Evolutionary conservation across 2,113 vertebrate species (phyloP).

Genomic region (Mirounga angustirostris): DNA sequence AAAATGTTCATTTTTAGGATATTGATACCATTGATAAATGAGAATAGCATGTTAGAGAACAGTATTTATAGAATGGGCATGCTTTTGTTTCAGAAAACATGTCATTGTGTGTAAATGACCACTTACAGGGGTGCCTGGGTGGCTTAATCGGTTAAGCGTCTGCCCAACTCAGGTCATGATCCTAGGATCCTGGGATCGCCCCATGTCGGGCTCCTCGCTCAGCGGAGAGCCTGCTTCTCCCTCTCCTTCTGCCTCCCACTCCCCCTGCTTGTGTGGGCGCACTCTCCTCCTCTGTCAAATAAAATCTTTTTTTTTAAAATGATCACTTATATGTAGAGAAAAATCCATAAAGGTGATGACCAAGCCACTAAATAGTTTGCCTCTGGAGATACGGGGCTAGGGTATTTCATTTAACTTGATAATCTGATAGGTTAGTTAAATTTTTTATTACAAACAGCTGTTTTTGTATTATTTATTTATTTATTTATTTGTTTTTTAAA

Average conservation of each 20-base stretch:
- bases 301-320: too few relatives aligned
- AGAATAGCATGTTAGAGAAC: background rate
- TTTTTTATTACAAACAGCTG: constrained; percentile 21
- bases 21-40: background rate
- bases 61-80: background rate
- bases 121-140: background rate
- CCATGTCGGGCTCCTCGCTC: too few relatives aligned
- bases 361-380: background rate
- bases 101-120: background rate
- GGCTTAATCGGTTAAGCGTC: too few relatives aligned
- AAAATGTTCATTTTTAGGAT: background rate
- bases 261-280: too few relatives aligned
- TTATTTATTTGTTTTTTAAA: too few relatives aligned
- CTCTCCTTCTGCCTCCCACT: too few relatives aligned
- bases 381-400: background rate
- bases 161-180: too few relatives aligned
- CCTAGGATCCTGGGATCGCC: too few relatives aligned
- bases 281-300: too few relatives aligned
- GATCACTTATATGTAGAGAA: background rate
- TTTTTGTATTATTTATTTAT: background rate
- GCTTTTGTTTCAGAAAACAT: background rate
- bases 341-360: background rate
- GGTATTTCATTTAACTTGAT: constrained; percentile 33
- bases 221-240: too few relatives aligned
- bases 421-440: constrained; percentile 7